Conservation (phyloP, 2,888 invertebrate species). For the Thera britannica region DNA sequence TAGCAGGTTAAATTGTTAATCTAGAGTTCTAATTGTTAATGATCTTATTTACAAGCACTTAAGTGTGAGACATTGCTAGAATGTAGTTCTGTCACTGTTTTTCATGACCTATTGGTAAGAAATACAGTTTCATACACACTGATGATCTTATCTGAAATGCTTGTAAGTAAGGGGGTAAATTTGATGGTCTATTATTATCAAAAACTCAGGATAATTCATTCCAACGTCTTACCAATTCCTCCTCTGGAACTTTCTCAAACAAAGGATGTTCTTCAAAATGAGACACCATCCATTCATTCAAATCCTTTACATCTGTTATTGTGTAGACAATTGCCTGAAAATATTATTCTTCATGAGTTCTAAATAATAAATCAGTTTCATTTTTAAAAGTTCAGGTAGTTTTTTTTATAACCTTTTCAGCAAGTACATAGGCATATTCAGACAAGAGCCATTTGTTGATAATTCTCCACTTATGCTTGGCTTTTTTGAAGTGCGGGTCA, state of each 20-base stretch:
- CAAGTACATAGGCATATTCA: constrained; percentile 98
- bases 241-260: constrained; percentile 89
- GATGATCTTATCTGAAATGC: no score
- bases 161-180: no score
- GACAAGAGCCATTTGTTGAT: constrained; percentile 96
- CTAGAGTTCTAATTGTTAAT: no score
- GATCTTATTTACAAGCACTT: no score
- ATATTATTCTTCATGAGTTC: background rate
- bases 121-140: no score
- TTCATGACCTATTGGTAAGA: no score
- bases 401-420: constrained; percentile 86
- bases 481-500: constrained; percentile 99
- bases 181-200: no score
- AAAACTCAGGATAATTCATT: background rate
- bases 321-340: constrained; percentile 95
- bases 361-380: background rate
- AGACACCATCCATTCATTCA: constrained; percentile 98
- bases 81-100: no score
- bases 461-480: constrained; percentile 99
- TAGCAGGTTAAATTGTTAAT: no score
- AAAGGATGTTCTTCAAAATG: constrained; percentile 96
- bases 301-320: constrained; percentile 98
- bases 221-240: constrained; percentile 87
- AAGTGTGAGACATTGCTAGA: no score
- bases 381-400: background rate